A percentile compares a stretch with the other conserved stretches of the same genome.
These are phyloP conservation scores for Leptinotarsa juncta DNA, from an alignment of 2,888 invertebrate species.

Conservation along the genomic window DNA sequence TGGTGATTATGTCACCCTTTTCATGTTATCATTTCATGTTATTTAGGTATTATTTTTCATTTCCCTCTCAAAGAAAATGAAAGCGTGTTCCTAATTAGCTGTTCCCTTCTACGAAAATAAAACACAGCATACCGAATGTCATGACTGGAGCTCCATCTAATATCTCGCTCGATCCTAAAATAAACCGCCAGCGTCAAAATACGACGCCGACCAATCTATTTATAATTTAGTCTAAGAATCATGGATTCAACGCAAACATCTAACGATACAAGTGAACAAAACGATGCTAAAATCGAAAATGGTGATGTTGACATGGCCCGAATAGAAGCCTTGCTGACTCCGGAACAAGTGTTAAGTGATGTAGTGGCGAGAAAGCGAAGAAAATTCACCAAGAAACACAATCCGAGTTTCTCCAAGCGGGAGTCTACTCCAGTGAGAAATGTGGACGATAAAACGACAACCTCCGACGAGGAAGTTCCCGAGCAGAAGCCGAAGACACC, in stretches of 20 bases:
- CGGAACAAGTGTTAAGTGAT: conserved; percentile 68
- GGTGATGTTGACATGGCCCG: conserved; percentile 48
- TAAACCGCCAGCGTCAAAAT: conserved; percentile 36
- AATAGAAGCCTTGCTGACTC: conserved; percentile 61
- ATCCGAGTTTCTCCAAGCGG: conserved; percentile 68
- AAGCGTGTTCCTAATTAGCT: background rate
- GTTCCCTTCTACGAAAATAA: background rate
- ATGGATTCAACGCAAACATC: conserved; percentile 60
- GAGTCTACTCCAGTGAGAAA: conserved; percentile 75
- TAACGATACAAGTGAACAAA: conserved; percentile 43
- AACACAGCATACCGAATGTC: background rate
- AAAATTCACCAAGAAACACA: conserved; percentile 71
- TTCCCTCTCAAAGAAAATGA: background rate
- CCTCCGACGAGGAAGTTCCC: conserved; percentile 62
- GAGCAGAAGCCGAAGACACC: conserved; percentile 57
- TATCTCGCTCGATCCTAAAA: conserved; percentile 37
- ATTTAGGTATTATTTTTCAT: no score
- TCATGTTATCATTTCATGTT: no score
- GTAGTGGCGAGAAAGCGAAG: conserved; percentile 72
- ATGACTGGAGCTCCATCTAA: conserved; percentile 20
- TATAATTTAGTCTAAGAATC: conserved; percentile 60
- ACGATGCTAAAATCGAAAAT: conserved; percentile 29
- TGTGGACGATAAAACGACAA: conserved; percentile 50
- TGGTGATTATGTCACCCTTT: no score
- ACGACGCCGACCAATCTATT: conserved; percentile 52